Conservation (phyloP, 1,140 invertebrate species). For the Dolichoris vasculosae region DNA sequence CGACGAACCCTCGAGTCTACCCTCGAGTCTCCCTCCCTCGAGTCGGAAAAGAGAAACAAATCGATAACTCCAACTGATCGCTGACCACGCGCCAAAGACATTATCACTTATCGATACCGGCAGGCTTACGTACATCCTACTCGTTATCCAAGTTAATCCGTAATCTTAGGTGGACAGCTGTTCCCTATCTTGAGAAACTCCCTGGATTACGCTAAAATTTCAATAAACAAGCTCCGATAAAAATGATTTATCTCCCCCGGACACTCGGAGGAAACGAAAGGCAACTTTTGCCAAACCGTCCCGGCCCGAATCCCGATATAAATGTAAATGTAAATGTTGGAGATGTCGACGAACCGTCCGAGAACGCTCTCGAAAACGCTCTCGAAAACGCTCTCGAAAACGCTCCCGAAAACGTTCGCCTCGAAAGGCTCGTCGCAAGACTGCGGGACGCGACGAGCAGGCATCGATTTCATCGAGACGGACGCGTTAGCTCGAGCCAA, state of each 20-base stretch:
- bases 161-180: background rate
- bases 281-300: too few species aligned
- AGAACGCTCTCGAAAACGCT: too few species aligned
- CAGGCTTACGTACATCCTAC: background rate
- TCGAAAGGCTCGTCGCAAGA: background rate
- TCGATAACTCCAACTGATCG: background rate
- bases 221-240: too few species aligned
- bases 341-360: too few species aligned
- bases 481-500: background rate
- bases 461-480: slow-evolving; percentile 21
- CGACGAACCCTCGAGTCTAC: too few species aligned
- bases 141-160: background rate
- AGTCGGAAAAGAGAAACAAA: background rate
- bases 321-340: too few species aligned
- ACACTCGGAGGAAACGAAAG: too few species aligned
- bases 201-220: background rate
- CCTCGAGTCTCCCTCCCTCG: too few species aligned
- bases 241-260: too few species aligned
- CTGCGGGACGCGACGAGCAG: too few species aligned
- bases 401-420: background rate
- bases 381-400: too few species aligned
- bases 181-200: background rate
- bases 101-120: background rate
- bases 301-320: too few species aligned
- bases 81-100: background rate